A percentile compares a stretch with the other conserved stretches of the same genome.
Conservation (phyloP, 2,113 vertebrate species). For the Cryptoleucopteryx plumbea region DNA sequence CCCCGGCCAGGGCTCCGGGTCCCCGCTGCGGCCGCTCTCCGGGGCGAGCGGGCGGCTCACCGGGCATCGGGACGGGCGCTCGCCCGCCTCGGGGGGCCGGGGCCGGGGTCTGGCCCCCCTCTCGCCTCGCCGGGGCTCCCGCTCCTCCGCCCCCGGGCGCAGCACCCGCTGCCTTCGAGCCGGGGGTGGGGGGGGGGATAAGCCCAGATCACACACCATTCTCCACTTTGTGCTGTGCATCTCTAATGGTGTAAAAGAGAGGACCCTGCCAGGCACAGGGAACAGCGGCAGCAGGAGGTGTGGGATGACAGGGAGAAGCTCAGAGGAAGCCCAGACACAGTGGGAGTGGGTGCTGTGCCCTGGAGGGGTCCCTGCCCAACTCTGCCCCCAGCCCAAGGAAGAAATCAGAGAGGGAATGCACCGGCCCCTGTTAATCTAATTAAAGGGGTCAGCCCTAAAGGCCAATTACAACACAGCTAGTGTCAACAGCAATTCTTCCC, state of each 20-base stretch:
- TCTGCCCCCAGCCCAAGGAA: neutral
- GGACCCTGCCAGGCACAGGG: neutral
- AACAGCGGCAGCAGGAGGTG: neutral
- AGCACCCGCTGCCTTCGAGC: no score
- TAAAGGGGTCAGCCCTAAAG: neutral
- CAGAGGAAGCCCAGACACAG: fast-evolving
- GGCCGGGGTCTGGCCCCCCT: no score
- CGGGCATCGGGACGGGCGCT: no score
- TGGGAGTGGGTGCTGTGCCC: neutral
- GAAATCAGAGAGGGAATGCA: neutral
- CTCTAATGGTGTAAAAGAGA: neutral
- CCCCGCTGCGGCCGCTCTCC: no score
- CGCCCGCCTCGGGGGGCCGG: no score
- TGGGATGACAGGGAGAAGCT: neutral
- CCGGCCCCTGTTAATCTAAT: neutral
- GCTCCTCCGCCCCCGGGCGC: no score
- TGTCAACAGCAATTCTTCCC: neutral
- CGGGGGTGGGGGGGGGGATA: no score
- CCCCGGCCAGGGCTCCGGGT: neutral
- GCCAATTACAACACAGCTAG: neutral
- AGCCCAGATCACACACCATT: no score
- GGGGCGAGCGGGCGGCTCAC: no score
- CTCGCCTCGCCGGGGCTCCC: no score
- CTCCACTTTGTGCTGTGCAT: fast-evolving
- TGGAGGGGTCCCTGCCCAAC: neutral